phyloP scores from a whole-genome alignment of 2,113 vertebrate species.

The Neogobius melanostomus region DNA sequence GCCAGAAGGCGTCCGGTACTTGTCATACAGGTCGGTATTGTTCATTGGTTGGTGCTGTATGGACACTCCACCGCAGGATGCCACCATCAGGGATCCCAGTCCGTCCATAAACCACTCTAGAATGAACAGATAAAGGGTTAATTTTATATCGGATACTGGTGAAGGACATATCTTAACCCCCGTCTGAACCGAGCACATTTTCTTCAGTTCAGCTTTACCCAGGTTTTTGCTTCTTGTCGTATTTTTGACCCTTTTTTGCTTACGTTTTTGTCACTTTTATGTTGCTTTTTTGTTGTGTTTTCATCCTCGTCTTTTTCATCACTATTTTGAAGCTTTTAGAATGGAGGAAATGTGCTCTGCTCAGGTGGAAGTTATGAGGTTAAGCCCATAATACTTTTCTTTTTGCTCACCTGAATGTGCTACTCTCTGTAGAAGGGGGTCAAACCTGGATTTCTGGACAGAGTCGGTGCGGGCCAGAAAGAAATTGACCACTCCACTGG shows the following conservation, averaged over 20 bases:
- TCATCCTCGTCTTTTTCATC: too few species aligned
- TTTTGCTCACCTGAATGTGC: conserved; percentile 2
- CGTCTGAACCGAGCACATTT: too few species aligned
- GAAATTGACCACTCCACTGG: neutral
- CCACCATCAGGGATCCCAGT: conserved; percentile 47
- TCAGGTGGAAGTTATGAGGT: too few species aligned
- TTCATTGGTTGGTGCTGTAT: conserved; percentile 58
- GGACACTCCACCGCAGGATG: conserved; percentile 57
- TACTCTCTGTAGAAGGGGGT: neutral
- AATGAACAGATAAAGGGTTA: neutral
- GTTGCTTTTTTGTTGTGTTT: too few species aligned
- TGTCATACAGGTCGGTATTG: neutral
- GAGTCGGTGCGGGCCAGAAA: neutral
- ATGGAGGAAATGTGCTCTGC: too few species aligned
- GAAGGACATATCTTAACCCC: too few species aligned
- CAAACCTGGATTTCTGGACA: neutral
- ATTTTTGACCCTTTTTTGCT: too few species aligned
- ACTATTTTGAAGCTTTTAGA: too few species aligned
- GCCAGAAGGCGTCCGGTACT: conserved; percentile 3
- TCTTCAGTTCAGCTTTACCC: too few species aligned
- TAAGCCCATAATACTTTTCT: neutral
- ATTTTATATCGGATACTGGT: neutral
- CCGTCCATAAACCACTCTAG: conserved; percentile 81
- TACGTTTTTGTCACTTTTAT: too few species aligned
- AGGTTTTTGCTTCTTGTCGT: too few species aligned